These are phyloP conservation scores for Sycobia sp. DNA, from an alignment of 1,140 invertebrate species.

Conservation along the genomic window DNA sequence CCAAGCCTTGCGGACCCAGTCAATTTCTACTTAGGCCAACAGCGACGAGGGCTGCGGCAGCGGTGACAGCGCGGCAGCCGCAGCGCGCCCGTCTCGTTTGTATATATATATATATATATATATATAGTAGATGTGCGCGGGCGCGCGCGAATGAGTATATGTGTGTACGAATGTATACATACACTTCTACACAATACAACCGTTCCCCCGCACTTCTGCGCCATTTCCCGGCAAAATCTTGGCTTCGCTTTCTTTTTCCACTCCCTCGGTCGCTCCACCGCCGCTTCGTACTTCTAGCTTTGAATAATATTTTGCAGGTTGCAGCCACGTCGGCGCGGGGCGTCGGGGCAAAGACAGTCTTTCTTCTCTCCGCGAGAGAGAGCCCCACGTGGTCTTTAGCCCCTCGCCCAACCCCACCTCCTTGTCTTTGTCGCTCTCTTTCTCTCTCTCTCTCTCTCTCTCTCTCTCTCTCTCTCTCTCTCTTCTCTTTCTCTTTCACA, in stretches of 20 bases:
- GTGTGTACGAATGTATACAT: no score
- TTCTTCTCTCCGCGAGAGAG: not conserved
- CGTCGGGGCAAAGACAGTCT: not conserved
- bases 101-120: no score
- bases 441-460: not conserved
- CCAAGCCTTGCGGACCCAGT: no score
- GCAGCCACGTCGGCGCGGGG: not conserved
- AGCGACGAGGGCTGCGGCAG: not conserved
- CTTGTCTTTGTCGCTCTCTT: not conserved
- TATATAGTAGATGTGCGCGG: no score
- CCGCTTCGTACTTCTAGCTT: slow-evolving; percentile 1
- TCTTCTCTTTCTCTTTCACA: no score
- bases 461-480: no score
- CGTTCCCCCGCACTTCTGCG: not conserved
- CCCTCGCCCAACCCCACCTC: no score
- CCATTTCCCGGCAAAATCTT: not conserved
- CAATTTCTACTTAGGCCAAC: slow-evolving; percentile 9
- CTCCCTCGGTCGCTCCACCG: not conserved
- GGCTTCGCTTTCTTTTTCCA: slow-evolving; percentile 1
- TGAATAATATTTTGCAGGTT: slow-evolving; percentile 32
- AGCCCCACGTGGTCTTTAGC: no score
- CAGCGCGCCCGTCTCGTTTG: no score
- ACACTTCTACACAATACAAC: no score
- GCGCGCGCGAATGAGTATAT: no score
- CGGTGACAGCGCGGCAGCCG: not conserved